Percentiles rank a stretch among this genome's conserved stretches.
phyloP scores from a whole-genome alignment of 2,797 vertebrate genomes.

The Gymnopithys bicolor region DNA sequence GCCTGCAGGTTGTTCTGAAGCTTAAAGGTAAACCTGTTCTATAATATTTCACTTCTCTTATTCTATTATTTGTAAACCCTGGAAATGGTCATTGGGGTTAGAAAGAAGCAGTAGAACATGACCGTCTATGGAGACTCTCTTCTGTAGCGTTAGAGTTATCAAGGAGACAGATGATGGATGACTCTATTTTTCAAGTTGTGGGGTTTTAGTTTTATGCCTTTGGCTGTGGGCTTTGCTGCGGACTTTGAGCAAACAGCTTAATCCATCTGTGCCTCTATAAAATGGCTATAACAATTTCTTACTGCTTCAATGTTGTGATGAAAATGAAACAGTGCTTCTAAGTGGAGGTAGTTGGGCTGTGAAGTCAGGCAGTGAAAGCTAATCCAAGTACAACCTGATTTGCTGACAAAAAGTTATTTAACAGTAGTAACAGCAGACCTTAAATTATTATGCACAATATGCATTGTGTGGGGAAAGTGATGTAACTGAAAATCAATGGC shows the following conservation, averaged over 20 bases:
- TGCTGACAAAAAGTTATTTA: not conserved
- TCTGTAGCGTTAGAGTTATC: not conserved
- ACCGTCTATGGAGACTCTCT: not conserved
- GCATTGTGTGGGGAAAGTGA: not conserved
- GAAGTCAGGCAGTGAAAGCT: not conserved
- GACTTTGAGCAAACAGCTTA: not conserved
- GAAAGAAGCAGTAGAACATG: not conserved
- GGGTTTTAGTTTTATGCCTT: not conserved
- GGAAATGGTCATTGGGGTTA: not conserved
- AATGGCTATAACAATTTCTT: not conserved
- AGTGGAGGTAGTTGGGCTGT: not conserved
- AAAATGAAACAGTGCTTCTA: not conserved
- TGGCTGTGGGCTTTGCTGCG: not conserved
- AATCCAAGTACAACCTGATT: not conserved
- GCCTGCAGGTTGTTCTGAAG: not conserved
- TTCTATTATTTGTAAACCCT: not conserved
- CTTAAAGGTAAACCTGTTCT: not conserved
- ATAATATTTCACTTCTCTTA: not conserved
- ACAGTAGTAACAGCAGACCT: not conserved
- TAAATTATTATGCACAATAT: not conserved
- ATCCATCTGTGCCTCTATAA: not conserved
- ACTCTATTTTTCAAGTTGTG: not conserved
- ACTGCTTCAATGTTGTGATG: not conserved
- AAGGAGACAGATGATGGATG: not conserved
- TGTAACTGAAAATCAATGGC: not conserved